Evolutionary conservation across 2,113 vertebrate species (phyloP), one percentile per base, ranked within the genome.

Genomic region (Sander vitreus): DNA sequence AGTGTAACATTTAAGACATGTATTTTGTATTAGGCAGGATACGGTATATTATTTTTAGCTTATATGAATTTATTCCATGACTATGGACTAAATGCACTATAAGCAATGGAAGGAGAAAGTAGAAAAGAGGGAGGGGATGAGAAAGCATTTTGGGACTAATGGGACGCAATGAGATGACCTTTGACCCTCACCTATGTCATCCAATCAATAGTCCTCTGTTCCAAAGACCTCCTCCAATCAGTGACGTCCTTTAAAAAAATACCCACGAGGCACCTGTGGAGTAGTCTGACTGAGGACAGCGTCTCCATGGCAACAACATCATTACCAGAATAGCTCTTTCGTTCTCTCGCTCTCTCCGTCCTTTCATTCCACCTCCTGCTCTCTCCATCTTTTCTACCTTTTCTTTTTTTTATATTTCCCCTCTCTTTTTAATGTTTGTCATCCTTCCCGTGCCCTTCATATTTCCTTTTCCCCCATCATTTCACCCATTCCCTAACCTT

Each of bases 271-370:
- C 69, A 91, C 89, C 88, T 91, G 90, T 93, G 84, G 85, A 92
- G 89, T 67, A 67, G 81, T 78, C 77, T 82, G 85, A 89, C 78
- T 54, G 77, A 90, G 87, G 65, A 87, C 57, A 86, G 84, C 63
- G 13, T 93, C 78, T 84, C 91, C 88, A 93, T 93, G 90, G 89
- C 90, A 92, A 93, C 93, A 87, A 79, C 87, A 93, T 93, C 86
- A 88, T 88, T 90, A 89, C 88, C 81, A 89, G 88, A 92, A 93
- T 92, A 93, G 85, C 87, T 89, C 73, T 81, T 74, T 87, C 74
- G 84, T 81, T 90, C 83, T 86, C 80, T 83, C 81, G 71, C 78
- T 80, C 81, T 80, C 66, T 74, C 73, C 25, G 9, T 82, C 60
- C 54, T 82, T 76, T 65, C 27, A 16, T 33, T 53, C 74, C 73